Conservation (phyloP, 2,888 invertebrate genomes). For the Coremacera marginata region DNA sequence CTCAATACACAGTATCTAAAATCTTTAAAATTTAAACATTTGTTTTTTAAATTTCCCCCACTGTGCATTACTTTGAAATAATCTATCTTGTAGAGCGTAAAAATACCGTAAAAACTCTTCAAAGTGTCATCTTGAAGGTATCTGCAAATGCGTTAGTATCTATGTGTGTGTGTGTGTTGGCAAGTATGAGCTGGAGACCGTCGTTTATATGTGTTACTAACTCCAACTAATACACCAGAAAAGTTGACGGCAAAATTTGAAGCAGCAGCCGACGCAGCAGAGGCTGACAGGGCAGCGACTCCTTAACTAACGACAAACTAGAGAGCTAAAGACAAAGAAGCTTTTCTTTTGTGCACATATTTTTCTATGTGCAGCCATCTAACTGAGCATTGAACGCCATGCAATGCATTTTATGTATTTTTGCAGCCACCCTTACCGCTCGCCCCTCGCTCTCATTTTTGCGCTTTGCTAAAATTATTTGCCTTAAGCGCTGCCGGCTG, state of each 20-base stretch:
- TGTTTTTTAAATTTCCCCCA: neutral
- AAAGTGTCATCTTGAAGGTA: slow-evolving; percentile 1
- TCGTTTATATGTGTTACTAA: neutral
- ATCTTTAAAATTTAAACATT: neutral
- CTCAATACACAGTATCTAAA: too few relatives aligned
- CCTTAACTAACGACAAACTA: neutral
- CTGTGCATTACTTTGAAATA: slow-evolving; percentile 12
- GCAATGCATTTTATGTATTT: slow-evolving; percentile 33
- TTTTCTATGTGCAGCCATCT: slow-evolving; percentile 35
- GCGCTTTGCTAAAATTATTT: slow-evolving; percentile 29
- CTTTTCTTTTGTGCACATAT: neutral
- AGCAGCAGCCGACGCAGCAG: slow-evolving; percentile 4
- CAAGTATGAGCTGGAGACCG: slow-evolving; percentile 13
- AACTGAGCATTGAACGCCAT: slow-evolving; percentile 43
- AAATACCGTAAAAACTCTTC: slow-evolving; percentile 14
- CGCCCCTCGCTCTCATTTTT: neutral
- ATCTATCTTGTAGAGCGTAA: slow-evolving; percentile 15
- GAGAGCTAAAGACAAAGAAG: slow-evolving; percentile 14
- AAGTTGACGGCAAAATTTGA: neutral
- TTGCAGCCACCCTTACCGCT: neutral
- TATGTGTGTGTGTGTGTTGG: slow-evolving; percentile 1
- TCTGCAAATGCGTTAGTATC: neutral
- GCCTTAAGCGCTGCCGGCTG: slow-evolving; percentile 18
- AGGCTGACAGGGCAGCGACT: slow-evolving; percentile 13
- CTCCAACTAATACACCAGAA: slow-evolving; percentile 16